These are phyloP conservation scores for Agriopis marginaria DNA, from an alignment of 2,888 invertebrate species.

Conservation along the genomic window DNA sequence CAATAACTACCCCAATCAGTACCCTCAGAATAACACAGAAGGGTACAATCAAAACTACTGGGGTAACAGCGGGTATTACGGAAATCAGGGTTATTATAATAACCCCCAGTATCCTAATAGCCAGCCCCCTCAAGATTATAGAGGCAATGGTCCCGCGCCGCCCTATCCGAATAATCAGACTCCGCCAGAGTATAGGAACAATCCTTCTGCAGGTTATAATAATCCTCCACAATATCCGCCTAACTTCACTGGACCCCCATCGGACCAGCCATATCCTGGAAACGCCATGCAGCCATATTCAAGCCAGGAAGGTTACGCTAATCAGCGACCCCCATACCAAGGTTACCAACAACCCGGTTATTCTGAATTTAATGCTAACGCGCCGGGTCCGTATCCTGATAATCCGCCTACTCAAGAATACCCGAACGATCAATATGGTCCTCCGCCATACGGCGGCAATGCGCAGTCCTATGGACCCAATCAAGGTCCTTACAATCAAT, in stretches of 20 bases:
- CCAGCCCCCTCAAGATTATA: conserved; percentile 68
- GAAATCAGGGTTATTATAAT: conserved; percentile 74
- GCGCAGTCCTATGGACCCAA: conserved; percentile 63
- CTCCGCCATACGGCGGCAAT: conserved; percentile 62
- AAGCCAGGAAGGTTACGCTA: conserved; percentile 67
- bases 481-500: conserved; percentile 69
- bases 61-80: conserved; percentile 76
- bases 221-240: conserved; percentile 66
- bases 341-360: conserved; percentile 64
- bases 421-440: conserved; percentile 64
- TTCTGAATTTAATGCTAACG: conserved; percentile 67
- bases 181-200: conserved; percentile 27
- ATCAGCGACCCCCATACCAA: conserved; percentile 71
- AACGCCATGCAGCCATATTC: conserved; percentile 69
- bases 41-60: conserved; percentile 79
- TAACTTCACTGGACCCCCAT: conserved; percentile 65
- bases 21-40: conserved; percentile 69
- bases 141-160: conserved; percentile 56
- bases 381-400: conserved; percentile 59
- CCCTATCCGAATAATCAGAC: conserved; percentile 34
- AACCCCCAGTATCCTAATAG: conserved; percentile 75
- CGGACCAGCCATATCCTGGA: conserved; percentile 64
- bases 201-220: conserved; percentile 22
- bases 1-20: conserved; percentile 79
- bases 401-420: conserved; percentile 64